Conservation (phyloP, 2,888 invertebrate genomes). For the Lumbricus terrestris region DNA sequence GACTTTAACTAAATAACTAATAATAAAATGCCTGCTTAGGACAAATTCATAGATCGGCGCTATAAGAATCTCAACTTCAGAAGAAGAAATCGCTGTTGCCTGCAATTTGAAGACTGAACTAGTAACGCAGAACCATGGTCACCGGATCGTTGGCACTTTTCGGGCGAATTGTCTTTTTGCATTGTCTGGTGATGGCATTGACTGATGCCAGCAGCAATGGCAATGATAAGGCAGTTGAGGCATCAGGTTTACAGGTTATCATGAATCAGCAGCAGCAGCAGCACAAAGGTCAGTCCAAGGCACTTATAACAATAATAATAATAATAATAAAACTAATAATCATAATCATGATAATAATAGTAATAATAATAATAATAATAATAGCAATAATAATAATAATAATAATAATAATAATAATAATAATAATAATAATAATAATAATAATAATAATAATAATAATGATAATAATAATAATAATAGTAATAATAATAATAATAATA, state of each 20-base stretch:
- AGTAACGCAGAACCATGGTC: neutral
- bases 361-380: no score
- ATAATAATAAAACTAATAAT: no score
- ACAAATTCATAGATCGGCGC: neutral
- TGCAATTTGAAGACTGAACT: neutral
- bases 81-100: neutral
- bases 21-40: no score
- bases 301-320: no score
- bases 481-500: no score
- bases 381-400: no score
- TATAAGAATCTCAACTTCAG: neutral
- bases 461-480: no score
- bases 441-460: no score
- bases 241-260: neutral
- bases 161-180: neutral
- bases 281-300: neutral
- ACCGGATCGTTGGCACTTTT: neutral
- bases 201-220: neutral
- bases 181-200: neutral
- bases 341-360: no score
- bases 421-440: no score
- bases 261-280: neutral
- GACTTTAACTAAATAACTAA: neutral
- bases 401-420: no score
- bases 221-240: neutral